A percentile compares a stretch with the other conserved stretches of the same genome.
Evolutionary conservation across 2,888 invertebrate genomes (phyloP).

Genomic region (Agriotes lineatus): DNA sequence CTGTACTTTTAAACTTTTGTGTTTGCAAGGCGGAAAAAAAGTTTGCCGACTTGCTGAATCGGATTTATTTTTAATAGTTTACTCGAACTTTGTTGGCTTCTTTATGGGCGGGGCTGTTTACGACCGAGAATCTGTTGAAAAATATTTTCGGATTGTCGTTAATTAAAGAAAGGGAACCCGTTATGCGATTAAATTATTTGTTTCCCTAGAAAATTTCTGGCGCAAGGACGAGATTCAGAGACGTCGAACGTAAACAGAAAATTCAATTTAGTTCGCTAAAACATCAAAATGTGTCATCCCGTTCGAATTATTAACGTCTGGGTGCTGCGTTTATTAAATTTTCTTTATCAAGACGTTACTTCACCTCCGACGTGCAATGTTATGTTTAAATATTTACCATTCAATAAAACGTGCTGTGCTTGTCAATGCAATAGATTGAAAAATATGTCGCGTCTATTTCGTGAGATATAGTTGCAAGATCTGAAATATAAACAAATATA

Average conservation of each 20-base stretch:
- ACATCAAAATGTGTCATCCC: constrained; percentile 21
- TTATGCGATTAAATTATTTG: constrained; percentile 4
- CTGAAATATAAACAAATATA: too few relatives aligned
- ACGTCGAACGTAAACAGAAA: constrained; percentile 16
- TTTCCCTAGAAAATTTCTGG: background rate
- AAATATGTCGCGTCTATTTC: background rate
- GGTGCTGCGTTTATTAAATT: constrained; percentile 26
- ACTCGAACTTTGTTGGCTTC: background rate
- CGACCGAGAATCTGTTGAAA: background rate
- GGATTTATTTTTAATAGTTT: constrained; percentile 16
- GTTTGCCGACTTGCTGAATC: background rate
- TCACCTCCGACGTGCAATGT: constrained; percentile 7
- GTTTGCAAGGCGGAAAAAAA: constrained; percentile 5
- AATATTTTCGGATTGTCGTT: background rate
- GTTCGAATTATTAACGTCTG: constrained; percentile 23
- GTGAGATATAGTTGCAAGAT: too few relatives aligned
- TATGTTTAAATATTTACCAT: constrained; percentile 18
- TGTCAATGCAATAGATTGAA: too few relatives aligned
- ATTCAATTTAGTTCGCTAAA: constrained; percentile 20
- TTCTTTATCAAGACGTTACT: constrained; percentile 20
- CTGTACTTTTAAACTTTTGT: constrained; percentile 11
- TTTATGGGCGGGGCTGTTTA: background rate
- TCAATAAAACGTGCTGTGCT: background rate
- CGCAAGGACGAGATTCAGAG: background rate
- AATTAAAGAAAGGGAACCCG: background rate